A percentile compares a stretch with the other conserved stretches of the same genome.
Conservation (phyloP, 2,888 invertebrate genomes). For the Ophraella communa region DNA sequence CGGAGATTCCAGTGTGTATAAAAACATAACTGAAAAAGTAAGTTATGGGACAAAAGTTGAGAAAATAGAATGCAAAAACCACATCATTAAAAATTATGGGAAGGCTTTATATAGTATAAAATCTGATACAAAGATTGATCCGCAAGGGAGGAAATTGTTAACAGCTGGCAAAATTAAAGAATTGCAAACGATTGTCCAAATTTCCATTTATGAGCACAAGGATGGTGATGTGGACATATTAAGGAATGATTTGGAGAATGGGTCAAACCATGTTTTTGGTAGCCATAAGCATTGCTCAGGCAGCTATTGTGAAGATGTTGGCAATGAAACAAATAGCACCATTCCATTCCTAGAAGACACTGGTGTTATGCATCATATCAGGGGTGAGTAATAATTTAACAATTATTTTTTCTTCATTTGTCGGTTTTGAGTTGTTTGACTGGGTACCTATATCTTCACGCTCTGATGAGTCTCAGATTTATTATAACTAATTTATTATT, state of each 20-base stretch:
- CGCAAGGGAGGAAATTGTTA: background rate
- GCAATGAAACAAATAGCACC: background rate
- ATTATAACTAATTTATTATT: no score
- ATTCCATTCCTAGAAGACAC: background rate
- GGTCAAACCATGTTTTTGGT: background rate
- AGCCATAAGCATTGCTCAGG: background rate
- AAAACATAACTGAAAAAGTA: constrained; percentile 5
- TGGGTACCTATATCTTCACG: no score
- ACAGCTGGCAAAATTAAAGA: background rate
- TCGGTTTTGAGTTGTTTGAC: no score
- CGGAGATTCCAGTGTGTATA: no score
- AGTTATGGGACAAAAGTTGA: background rate
- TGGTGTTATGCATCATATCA: background rate
- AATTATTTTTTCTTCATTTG: no score
- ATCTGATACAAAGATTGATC: constrained; percentile 4
- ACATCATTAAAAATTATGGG: constrained; percentile 25
- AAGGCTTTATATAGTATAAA: constrained; percentile 5
- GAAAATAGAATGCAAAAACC: constrained; percentile 23
- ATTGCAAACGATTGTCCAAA: background rate
- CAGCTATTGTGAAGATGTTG: background rate
- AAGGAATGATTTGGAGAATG: background rate
- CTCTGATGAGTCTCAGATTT: no score
- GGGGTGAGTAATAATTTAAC: background rate
- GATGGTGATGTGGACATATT: background rate
- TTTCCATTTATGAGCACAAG: background rate